Base-by-base conservation (phyloP, 2,888 invertebrate species). In the Ischnura elegans region DNA sequence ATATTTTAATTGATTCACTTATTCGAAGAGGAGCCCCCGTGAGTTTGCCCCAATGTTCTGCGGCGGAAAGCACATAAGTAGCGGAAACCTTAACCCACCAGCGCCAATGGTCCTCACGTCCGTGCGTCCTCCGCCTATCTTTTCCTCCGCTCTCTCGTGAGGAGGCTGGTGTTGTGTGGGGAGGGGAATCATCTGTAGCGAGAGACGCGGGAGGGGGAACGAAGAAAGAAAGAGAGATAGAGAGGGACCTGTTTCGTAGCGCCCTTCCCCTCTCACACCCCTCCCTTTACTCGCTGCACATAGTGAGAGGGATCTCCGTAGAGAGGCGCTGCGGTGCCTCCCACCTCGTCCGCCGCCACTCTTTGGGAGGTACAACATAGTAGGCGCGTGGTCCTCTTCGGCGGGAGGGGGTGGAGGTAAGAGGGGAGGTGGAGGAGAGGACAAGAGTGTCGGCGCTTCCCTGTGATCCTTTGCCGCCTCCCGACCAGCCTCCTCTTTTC, bases 391-490 rank as follows among this genome's bases (percentile, higher is more conserved):
- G 76, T 76, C 76, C 76, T 76, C 36, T 76, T 36, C 29, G 76
- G 51, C 29, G 87, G 42, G 90, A 25, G 42, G 25, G 43, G 90
- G 90, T 16, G 47, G 6, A 13, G 42, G 42, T 21, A 55, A 0
- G 42, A 16, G 29, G 87, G 47, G 47, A 47, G 87, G 29, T 47
- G 8, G 2, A 16, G 5, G 36, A 3, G 55, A 55, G 55, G n/a
- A 61, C 25, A n/a, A 61, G 76, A 29, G 76, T 13, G 29, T 21
- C 29, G 29, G 76, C 76, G 21, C 61, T 61, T 76, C 36, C 90
- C 90, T 90, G 42, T 90, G 51, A 61, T 90, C 61, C 90, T 61
- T 43, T 43, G n/a, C 87, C 29, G 29, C 55, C 55, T 55, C 55
- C 61, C 55, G 10, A 21, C 55, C 87, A 5, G 36, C 47, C 43